Evolutionary conservation across 2,888 invertebrate genomes (phyloP).

Genomic region (Drosophila siamana): DNA sequence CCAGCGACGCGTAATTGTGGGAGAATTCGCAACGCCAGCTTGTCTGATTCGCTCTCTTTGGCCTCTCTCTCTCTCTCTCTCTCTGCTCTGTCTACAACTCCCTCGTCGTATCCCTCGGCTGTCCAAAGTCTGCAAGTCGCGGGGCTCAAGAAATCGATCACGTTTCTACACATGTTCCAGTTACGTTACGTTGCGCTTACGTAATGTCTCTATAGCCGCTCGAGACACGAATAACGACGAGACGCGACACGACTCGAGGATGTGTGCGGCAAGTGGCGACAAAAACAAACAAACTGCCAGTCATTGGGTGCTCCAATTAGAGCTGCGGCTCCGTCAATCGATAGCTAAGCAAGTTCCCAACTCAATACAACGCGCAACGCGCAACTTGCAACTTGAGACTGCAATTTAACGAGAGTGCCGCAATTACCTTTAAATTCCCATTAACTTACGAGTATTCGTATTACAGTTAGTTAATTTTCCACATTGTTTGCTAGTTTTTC

Average conservation of each 20-base stretch:
- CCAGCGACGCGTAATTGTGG: constrained; percentile 79
- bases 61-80: constrained; percentile 14
- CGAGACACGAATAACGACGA: neutral
- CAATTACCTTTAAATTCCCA: constrained; percentile 31
- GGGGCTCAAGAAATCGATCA: constrained; percentile 76
- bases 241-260: constrained; percentile 38
- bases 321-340: constrained; percentile 26
- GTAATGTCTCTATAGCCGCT: constrained; percentile 54
- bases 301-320: constrained; percentile 56
- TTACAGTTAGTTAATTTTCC: neutral
- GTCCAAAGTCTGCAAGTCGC: neutral
- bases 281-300: constrained; percentile 33
- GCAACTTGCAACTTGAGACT: constrained; percentile 10
- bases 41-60: constrained; percentile 59
- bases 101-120: neutral
- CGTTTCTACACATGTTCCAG: constrained; percentile 80
- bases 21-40: constrained; percentile 78
- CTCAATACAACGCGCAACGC: constrained; percentile 1
- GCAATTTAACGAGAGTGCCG: constrained; percentile 52
- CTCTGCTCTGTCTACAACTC: neutral
- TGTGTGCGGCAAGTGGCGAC: constrained; percentile 23
- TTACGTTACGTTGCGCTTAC: constrained; percentile 75
- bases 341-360: constrained; percentile 13
- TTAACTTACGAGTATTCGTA: neutral
- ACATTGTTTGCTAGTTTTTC: constrained; percentile 5